These are phyloP conservation scores for Ophiodon elongatus DNA, from an alignment of 2,113 vertebrate species.

Conservation along the genomic window DNA sequence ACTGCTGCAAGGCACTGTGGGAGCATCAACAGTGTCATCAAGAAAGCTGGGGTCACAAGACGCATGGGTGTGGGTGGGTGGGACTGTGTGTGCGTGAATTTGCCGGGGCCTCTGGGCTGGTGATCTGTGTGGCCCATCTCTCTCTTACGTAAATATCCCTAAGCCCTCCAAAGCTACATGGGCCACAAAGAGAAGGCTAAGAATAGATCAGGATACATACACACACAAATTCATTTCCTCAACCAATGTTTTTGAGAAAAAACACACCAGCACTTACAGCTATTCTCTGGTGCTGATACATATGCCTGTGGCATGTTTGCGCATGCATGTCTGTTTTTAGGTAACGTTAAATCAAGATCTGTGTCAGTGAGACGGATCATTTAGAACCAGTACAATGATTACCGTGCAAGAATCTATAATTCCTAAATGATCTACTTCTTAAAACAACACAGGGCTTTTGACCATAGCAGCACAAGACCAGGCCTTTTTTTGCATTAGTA, in stretches of 20 bases:
- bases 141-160: slow-evolving; percentile 72
- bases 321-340: slow-evolving; percentile 24
- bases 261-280: slow-evolving; percentile 27
- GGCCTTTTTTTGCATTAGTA: not conserved
- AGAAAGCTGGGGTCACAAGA: slow-evolving; percentile 38
- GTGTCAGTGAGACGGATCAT: slow-evolving; percentile 34
- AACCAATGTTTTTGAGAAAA: slow-evolving; percentile 51
- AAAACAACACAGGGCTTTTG: slow-evolving; percentile 17
- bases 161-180: slow-evolving; percentile 65
- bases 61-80: not conserved
- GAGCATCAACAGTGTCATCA: slow-evolving; percentile 16
- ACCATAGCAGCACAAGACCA: slow-evolving; percentile 7
- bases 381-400: slow-evolving; percentile 34
- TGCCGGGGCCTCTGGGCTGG: slow-evolving; percentile 47
- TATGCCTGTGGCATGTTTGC: slow-evolving; percentile 36
- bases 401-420: slow-evolving; percentile 23
- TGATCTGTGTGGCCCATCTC: slow-evolving; percentile 59
- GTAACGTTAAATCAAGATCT: slow-evolving; percentile 50
- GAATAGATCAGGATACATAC: slow-evolving; percentile 63
- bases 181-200: slow-evolving; percentile 70
- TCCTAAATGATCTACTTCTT: slow-evolving; percentile 37
- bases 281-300: slow-evolving; percentile 20
- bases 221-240: slow-evolving; percentile 54
- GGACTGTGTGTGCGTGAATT: slow-evolving; percentile 1
- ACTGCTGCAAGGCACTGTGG: slow-evolving; percentile 45